Conservation (phyloP, 1,140 invertebrate genomes). For the Ptiloglossa arizonensis region DNA sequence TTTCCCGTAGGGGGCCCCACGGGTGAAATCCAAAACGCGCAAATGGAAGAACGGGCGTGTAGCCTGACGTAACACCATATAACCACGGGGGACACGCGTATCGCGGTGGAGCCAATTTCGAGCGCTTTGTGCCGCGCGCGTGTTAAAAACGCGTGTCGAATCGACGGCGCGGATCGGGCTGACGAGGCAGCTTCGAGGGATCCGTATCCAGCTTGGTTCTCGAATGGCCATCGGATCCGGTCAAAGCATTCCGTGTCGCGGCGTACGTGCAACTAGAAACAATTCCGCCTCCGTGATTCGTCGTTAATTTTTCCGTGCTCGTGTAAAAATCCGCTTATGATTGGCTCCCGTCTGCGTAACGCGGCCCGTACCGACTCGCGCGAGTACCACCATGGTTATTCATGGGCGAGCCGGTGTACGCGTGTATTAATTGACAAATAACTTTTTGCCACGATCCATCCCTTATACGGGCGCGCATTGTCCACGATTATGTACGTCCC, state of each 20-base stretch:
- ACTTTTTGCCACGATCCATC: conserved; percentile 56
- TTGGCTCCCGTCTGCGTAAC: conserved; percentile 39
- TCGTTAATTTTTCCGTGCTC: conserved; percentile 52
- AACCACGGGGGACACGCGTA: conserved; percentile 43
- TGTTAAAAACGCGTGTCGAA: conserved; percentile 67
- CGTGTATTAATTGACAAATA: conserved; percentile 66
- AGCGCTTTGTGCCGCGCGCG: conserved; percentile 55
- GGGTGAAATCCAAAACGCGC: not conserved
- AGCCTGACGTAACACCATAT: conserved; percentile 47
- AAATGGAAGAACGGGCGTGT: conserved; percentile 17
- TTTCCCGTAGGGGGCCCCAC: too few species aligned
- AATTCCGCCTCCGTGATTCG: conserved; percentile 45
- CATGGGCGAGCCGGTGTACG: conserved; percentile 18
- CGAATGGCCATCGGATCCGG: conserved; percentile 59
- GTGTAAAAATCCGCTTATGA: conserved; percentile 17
- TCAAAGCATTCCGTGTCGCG: conserved; percentile 64
- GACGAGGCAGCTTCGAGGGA: conserved; percentile 60
- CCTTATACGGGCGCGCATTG: conserved; percentile 59
- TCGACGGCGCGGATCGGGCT: conserved; percentile 55
- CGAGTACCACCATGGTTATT: conserved; percentile 33
- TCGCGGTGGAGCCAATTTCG: conserved; percentile 55
- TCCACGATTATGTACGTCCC: conserved; percentile 61
- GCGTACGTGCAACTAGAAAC: conserved; percentile 42
- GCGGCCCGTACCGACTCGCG: conserved; percentile 1
- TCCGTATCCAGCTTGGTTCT: conserved; percentile 50